Conservation (phyloP, 2,113 vertebrate genomes). For the Panurus biarmicus region DNA sequence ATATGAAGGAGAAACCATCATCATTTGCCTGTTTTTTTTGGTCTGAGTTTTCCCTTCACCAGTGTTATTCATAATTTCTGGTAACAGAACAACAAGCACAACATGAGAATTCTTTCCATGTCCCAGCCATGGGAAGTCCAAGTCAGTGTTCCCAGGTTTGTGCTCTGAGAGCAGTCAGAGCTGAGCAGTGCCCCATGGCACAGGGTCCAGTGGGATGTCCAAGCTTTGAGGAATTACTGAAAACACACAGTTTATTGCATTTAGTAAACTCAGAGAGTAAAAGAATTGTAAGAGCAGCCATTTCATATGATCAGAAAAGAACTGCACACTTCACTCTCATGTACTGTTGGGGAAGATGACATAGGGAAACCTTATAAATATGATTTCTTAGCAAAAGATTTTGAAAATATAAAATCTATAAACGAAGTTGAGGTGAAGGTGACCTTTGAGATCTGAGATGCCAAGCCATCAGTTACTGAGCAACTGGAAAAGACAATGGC, state of each 20-base stretch:
- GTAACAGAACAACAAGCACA: not conserved
- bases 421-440: too few species aligned
- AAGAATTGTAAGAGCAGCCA: not conserved
- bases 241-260: not conserved
- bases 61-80: not conserved
- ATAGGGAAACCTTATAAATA: too few species aligned
- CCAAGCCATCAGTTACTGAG: too few species aligned
- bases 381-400: too few species aligned
- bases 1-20: not conserved
- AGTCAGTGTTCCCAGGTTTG: not conserved
- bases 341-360: too few species aligned
- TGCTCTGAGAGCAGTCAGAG: not conserved
- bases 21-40: not conserved
- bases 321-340: too few species aligned
- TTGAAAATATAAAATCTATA: too few species aligned
- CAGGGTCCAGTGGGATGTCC: not conserved
- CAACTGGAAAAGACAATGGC: too few species aligned
- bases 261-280: not conserved
- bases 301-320: not conserved
- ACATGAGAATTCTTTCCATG: not conserved
- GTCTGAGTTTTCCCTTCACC: not conserved
- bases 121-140: fast-evolving
- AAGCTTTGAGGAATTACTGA: not conserved
- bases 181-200: not conserved
- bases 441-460: too few species aligned